Evolutionary conservation across 1,140 invertebrate species (phyloP), one percentile per base, ranked within the genome.

Genomic region (Mercenaria mercenaria): DNA sequence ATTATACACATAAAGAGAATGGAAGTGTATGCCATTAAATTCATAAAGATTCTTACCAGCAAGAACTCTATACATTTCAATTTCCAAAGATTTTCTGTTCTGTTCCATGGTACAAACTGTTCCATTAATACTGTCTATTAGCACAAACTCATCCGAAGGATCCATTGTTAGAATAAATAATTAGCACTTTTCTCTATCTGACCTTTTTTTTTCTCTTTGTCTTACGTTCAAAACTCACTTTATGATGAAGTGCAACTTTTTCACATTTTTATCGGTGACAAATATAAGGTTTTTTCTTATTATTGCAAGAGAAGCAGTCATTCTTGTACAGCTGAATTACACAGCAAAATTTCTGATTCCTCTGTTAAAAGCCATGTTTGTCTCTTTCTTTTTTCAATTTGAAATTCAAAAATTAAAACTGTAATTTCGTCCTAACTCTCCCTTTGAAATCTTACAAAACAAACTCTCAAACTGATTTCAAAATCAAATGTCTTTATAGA

Each of bases 241-340:
- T 18, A 50, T 15, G 2, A 18, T 15, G 11, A 50, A 29, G 29
- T 26, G 32, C 67, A 64, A 67, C 41, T 39, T 79, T 79, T 87
- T 87, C 29, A 79, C 52, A 79, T 79, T 79, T 87, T 87, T 87
- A 41, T 87, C 85, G 0, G 85, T 87, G 0, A 87, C 85, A 79
- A 87, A 87, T 29, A 87, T 87, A 4, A 77, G 47, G 20, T 32
- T 15, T 77, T 43, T 87, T n/a, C 72, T 87, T 52, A 87, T n/a
- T n/a, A 50, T 0, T 18, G 76, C 47, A 8, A 79, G 18, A 32
- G 2, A 79, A 32, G 50, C 76, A 34, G 47, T 56, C 76, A 79
- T 79, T 10, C n/a, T 79, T n/a, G 2, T 29, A 18, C 3, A 20
- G 67, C 2, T 32, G 37, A 72, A 39, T 39, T 41, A 37, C 67